Evolutionary conservation across 2,797 vertebrate genomes (phyloP), one percentile per base, ranked within the genome.

Genomic region (Mastacembelus armatus): DNA sequence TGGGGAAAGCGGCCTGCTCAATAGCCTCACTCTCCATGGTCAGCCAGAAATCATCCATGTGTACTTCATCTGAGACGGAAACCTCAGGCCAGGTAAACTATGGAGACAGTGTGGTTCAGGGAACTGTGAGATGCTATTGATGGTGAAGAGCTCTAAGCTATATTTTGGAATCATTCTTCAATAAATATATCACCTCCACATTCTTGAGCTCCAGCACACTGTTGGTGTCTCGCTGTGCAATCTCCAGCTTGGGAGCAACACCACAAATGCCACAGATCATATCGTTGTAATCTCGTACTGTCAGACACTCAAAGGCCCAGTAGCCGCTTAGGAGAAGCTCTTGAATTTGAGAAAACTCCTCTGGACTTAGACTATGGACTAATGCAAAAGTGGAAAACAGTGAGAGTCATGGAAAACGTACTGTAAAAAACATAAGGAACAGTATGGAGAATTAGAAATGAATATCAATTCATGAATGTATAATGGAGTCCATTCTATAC

Each of bases 261-360:
- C 98, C 98, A 61, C 98, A 99, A 80, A 99, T 89, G 10, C 98
- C 98, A 56, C 98, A 99, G 86, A 99, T 99, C 98, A 99, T 99
- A 73, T 99, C 98, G 2, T 99, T 99, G 88, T 97, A 99, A 90
- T 99, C 98, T 2, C 98, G 94, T 32, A 97, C 83, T 0, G 98
- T 99, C 49, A 99, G 92, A 72, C 97, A 96, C 78, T 99, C 98
- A 9, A 98, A 99, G 49, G 98, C 97, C 98, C 98, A 99, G 78
- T 98, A 99, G 57, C 97, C 98, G 48, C 91, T 95, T 88, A 95
- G 95, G 66, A 99, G 89, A 71, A 98, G 90, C 27, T 98, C 97
- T 51, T 95, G 94, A 15, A 99, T 88, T 65, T 93, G 93, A 73
- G 76, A 84, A n/a, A 89, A 68, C 71, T 97, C 95, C 36, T 94